Evolutionary conservation across 1,140 invertebrate species (phyloP).

Genomic region (Leptoteleia sp.): DNA sequence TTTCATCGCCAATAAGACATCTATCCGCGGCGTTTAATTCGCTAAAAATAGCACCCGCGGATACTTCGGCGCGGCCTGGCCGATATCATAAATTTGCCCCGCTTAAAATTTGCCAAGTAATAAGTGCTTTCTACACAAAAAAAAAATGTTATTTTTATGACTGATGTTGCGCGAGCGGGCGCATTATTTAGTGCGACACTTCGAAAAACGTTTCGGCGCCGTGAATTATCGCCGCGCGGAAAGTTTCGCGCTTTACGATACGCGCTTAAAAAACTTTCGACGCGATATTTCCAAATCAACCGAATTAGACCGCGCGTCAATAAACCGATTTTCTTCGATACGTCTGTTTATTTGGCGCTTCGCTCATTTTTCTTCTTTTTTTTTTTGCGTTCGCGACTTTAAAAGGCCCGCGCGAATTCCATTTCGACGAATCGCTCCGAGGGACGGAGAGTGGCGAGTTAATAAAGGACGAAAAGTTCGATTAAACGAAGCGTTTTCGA

Average conservation of each 20-base stretch:
- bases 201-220: slow-evolving; percentile 18
- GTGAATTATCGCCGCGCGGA: slow-evolving; percentile 10
- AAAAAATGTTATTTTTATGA: slow-evolving; percentile 39
- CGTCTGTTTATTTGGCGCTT: slow-evolving; percentile 15
- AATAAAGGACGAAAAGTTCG: too few species aligned
- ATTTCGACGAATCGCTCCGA: too few species aligned
- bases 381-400: not conserved
- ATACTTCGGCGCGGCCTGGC: slow-evolving; percentile 43
- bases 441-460: too few species aligned
- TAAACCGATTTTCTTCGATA: slow-evolving; percentile 9
- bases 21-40: slow-evolving; percentile 55
- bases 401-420: too few species aligned
- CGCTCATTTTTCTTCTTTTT: too few species aligned
- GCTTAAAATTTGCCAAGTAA: slow-evolving; percentile 42
- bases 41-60: slow-evolving; percentile 40
- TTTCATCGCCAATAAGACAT: too few species aligned
- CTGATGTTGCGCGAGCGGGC: slow-evolving; percentile 20
- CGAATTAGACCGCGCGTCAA: slow-evolving; percentile 25
- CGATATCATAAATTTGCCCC: slow-evolving; percentile 46
- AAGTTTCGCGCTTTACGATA: slow-evolving; percentile 36
- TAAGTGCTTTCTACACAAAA: slow-evolving; percentile 30
- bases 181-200: slow-evolving; percentile 33
- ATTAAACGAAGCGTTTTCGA: slow-evolving; percentile 12
- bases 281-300: slow-evolving; percentile 34
- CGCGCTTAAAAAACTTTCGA: slow-evolving; percentile 24